Evolutionary conservation across 2,113 vertebrate species (phyloP), one percentile per base, ranked within the genome.

Genomic region (Nicator chloris): DNA sequence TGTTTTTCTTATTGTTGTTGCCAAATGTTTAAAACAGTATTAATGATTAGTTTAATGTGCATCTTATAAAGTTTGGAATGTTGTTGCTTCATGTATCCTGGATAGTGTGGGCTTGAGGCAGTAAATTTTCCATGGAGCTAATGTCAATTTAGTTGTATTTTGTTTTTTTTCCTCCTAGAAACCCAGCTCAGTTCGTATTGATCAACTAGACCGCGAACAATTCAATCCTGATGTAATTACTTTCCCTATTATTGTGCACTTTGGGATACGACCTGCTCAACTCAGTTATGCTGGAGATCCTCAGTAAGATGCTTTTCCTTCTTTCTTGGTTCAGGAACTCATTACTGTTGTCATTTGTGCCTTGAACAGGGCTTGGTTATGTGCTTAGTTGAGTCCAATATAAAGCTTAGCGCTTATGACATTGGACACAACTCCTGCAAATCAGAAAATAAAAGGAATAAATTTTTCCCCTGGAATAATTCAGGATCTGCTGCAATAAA

Each of bases 261-360:
- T 99, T 24, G 99, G 99, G 64, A 99, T 99, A 97, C 98, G 99
- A 82, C 99, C 99, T 15, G 99, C 99, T 96, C 99, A 99, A 96
- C 99, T 99, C 96, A 99, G 99, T 98, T 99, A 99, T 69, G 99
- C 99, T 51, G 99, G 99, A 97, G 99, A 99, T 97, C 99, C 99
- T 73, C 99, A 99, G 99, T 99, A 99, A 99, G 99, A 97, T 89
- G 80, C 71, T 83, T 86, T 96, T 97, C 72, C 10, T 94, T 96
- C 13, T 76, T 76, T 90, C 50, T 94, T 94, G 20, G 7, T 94
- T 96, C 87, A 81, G 85, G 75, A 85, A 27, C 61, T 86, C 13
- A n/a, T 40, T 82, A 57, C 23, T 65, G 8, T 53, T 95, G 37
- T 82, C 9, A 50, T 71, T 88, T 64, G 37, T 79, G 81, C 11